Conservation (phyloP, 1,140 invertebrate genomes). For the Drosophila baimaii region DNA sequence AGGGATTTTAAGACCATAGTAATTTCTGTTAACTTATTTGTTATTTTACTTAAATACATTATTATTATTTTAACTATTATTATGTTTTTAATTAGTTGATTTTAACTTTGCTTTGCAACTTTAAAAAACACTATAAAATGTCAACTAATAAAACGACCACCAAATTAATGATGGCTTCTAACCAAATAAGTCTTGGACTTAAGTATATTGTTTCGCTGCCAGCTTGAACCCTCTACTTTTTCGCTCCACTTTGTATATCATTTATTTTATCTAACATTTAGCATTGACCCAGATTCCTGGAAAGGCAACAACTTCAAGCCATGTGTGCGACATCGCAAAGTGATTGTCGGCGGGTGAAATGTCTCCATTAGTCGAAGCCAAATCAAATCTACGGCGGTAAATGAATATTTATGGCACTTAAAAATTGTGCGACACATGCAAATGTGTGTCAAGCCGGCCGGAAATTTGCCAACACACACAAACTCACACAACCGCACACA, state of each 20-base stretch:
- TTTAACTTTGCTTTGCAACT: too few species aligned
- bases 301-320: slow-evolving; percentile 54
- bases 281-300: slow-evolving; percentile 71
- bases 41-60: too few species aligned
- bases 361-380: slow-evolving; percentile 60
- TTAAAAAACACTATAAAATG: not conserved
- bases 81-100: not conserved
- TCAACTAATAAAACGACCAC: not conserved
- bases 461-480: slow-evolving; percentile 68
- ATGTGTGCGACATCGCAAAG: slow-evolving; percentile 20
- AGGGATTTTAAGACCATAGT: too few species aligned
- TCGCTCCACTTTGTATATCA: not conserved
- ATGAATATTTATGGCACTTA: slow-evolving; percentile 57
- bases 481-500: too few species aligned
- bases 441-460: slow-evolving; percentile 73
- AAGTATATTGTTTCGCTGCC: not conserved
- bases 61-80: too few species aligned
- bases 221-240: slow-evolving; percentile 1
- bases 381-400: slow-evolving; percentile 34
- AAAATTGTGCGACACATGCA: slow-evolving; percentile 55
- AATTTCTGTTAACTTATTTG: too few species aligned
- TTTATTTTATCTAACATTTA: slow-evolving; percentile 36
- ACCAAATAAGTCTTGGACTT: not conserved
- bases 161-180: not conserved
- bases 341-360: slow-evolving; percentile 25